These are phyloP conservation scores for Achlya flavicornis DNA, from an alignment of 2,888 invertebrate species.

Conservation along the genomic window DNA sequence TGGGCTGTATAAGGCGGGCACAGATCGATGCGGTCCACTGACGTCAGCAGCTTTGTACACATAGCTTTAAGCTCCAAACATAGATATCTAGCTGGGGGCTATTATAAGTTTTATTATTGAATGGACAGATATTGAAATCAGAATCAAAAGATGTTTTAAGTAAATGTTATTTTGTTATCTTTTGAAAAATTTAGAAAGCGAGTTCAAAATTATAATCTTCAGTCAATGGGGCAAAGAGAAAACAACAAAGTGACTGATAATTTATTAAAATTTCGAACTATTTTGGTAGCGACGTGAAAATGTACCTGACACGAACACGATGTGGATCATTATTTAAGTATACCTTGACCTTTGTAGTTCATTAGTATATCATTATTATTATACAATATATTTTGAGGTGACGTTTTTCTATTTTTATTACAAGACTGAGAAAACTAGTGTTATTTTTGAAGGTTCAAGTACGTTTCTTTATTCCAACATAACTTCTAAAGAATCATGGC, in stretches of 20 bases:
- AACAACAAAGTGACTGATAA: neutral
- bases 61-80: constrained; percentile 4
- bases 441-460: too few species aligned
- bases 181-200: too few species aligned
- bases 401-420: neutral
- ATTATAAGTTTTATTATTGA: neutral
- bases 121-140: neutral
- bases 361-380: neutral
- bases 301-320: neutral
- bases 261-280: constrained; percentile 4
- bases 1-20: constrained; percentile 3
- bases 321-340: neutral
- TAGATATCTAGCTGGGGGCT: neutral
- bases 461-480: too few species aligned
- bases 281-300: neutral
- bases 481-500: too few species aligned
- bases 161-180: too few species aligned
- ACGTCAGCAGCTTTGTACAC: neutral
- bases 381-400: neutral
- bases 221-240: neutral
- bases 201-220: too few species aligned
- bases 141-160: too few species aligned
- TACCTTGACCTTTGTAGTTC: neutral
- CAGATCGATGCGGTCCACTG: constrained; percentile 1
- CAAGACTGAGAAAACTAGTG: too few species aligned